phyloP scores from a whole-genome alignment of 2,113 vertebrate genomes.

The Oryzias melastigma region DNA sequence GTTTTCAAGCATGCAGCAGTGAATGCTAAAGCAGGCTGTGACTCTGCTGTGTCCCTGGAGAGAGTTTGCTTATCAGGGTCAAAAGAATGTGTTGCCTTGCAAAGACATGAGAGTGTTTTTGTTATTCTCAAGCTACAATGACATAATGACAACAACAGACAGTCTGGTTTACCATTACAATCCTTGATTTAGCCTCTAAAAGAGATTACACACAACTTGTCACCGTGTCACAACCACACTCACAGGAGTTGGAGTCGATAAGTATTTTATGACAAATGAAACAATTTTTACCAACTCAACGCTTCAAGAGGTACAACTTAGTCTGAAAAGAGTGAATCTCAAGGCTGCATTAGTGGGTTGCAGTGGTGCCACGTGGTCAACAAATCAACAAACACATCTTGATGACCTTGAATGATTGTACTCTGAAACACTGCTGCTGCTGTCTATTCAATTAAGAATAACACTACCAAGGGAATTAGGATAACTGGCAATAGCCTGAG shows the following conservation, averaged over 20 bases:
- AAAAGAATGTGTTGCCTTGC: conserved; percentile 66
- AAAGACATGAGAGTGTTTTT: conserved; percentile 34
- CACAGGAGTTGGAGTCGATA: background rate
- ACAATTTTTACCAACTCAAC: too few species aligned
- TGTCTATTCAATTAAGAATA: too few species aligned
- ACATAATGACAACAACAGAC: conserved; percentile 29
- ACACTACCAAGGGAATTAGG: too few species aligned
- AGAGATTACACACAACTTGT: background rate
- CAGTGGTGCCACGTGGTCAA: background rate
- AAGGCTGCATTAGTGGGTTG: background rate
- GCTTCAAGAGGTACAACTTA: too few species aligned
- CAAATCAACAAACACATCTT: background rate
- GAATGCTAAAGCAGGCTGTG: conserved; percentile 22
- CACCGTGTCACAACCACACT: background rate
- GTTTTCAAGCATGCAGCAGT: conserved; percentile 1
- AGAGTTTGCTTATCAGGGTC: conserved; percentile 54
- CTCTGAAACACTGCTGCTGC: background rate
- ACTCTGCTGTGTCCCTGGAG: conserved; percentile 20
- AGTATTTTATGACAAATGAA: too few species aligned
- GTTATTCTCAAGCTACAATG: conserved; percentile 47
- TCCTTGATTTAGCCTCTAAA: conserved; percentile 24
- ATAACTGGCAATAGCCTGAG: too few species aligned
- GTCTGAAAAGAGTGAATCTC: too few species aligned
- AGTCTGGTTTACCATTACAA: conserved; percentile 33
- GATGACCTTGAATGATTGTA: background rate